Base-by-base conservation (phyloP, 2,888 invertebrate species). In the Epinotia bilunana region DNA sequence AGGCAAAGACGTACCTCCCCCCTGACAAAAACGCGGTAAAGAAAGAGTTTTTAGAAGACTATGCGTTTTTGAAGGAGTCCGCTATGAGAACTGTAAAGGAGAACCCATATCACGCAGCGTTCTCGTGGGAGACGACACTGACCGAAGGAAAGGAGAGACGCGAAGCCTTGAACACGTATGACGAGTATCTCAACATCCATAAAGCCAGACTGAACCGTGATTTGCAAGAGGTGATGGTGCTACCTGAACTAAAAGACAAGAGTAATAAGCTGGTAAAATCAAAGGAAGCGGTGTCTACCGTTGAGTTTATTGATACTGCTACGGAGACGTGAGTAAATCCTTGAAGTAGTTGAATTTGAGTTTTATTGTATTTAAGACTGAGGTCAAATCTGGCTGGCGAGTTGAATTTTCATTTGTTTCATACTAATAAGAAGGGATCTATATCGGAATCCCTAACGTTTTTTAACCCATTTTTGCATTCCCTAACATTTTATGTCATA, bases 81-180 rank as follows among this genome's bases (percentile, higher is more conserved):
- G 90, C 94, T 0, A 73, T 87, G 1, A 87, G 82, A 49, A 93
- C 87, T 61, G 91, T 96, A 0, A 83, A 85, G 33, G 87, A 90
- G 0, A 90, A 95, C 87, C 94, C 93, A 0, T 95, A 93, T 80
- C 86, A 87, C 39, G 90, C 92, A 33, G 81, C 86, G 3, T 96
- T 96, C 82, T 89, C 92, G 78, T 96, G 96, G 96, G 93, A 93
- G 18, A 87, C 89, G 16, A 92, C 95, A 18, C 83, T 96, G 65
- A 85, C 87, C 18, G 94, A 94, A 76, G 95, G 95, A 0, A 93
- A 91, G 80, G 91, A 92, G 74, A 88, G 95, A 79, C 87, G 95
- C 53, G 88, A 87, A 72, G 89, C 92, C 13, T 85, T 95, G 33
- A 94, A 94, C 81, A 86, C 89, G 7, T 79, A 89, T 60, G 90